Conservation (phyloP, 23 tunicate species). For the Trididemnum clinides region DNA sequence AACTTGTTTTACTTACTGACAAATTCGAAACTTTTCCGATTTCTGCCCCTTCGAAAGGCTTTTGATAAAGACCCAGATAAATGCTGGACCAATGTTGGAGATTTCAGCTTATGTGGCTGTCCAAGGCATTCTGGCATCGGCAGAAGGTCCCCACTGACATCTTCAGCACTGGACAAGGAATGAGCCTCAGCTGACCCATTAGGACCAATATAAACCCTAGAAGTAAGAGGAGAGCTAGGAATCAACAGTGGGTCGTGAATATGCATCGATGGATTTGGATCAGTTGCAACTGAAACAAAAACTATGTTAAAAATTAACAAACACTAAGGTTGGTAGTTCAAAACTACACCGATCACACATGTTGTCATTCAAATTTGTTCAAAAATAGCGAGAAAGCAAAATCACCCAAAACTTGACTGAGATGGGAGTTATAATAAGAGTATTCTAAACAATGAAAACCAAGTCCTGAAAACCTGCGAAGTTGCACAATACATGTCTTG, state of each 20-base stretch:
- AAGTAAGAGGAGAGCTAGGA: slow-evolving; percentile 46
- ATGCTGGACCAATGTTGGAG: slow-evolving; percentile 38
- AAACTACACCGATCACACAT: too few species aligned
- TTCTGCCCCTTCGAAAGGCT: slow-evolving; percentile 56
- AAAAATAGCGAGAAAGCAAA: too few species aligned
- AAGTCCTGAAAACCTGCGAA: too few species aligned
- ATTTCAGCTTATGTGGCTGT: neutral
- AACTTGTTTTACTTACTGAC: neutral
- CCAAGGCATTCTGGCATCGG: slow-evolving; percentile 40
- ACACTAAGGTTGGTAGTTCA: too few species aligned
- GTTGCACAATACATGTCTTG: too few species aligned
- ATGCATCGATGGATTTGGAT: slow-evolving; percentile 55
- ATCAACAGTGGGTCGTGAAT: slow-evolving; percentile 55
- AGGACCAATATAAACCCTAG: slow-evolving; percentile 25
- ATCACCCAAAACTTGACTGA: too few species aligned
- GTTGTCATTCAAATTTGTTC: too few species aligned
- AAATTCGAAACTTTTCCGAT: slow-evolving; percentile 75
- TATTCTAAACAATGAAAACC: too few species aligned
- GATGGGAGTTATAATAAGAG: too few species aligned
- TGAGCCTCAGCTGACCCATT: slow-evolving; percentile 9
- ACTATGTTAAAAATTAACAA: too few species aligned
- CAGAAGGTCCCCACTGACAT: slow-evolving; percentile 30
- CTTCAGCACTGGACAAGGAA: slow-evolving; percentile 52
- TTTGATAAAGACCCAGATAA: slow-evolving; percentile 77
- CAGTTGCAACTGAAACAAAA: slow-evolving; percentile 11